Conservation (phyloP, 1,140 invertebrate genomes). For the Dolichoris vasculosae region DNA sequence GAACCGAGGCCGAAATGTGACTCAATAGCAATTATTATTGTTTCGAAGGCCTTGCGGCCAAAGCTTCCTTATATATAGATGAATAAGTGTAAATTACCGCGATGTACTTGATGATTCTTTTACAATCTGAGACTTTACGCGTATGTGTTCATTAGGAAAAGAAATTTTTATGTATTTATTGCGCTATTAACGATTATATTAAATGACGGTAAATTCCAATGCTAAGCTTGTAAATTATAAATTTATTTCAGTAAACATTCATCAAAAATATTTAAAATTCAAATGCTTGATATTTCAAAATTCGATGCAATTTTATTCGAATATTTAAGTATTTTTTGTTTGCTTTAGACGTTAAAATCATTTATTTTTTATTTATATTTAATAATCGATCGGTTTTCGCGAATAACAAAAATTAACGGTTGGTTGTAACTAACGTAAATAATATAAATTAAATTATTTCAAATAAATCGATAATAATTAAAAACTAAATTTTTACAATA, state of each 20-base stretch:
- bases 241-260: not conserved
- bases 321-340: not conserved
- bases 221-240: not conserved
- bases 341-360: too few species aligned
- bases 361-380: too few species aligned
- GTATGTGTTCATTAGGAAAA: not conserved
- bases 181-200: not conserved
- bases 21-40: slow-evolving; percentile 43
- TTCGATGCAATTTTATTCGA: not conserved
- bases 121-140: not conserved
- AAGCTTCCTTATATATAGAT: slow-evolving; percentile 26
- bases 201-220: not conserved
- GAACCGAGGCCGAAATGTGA: slow-evolving; percentile 20
- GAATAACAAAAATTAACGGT: too few species aligned
- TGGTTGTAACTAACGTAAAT: too few species aligned
- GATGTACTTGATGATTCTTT: slow-evolving; percentile 2
- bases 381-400: too few species aligned
- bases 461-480: too few species aligned
- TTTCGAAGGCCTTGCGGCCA: slow-evolving; percentile 10
- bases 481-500: too few species aligned
- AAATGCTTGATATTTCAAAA: too few species aligned
- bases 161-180: not conserved
- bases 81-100: not conserved
- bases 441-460: too few species aligned
- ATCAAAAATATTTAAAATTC: not conserved